Percentiles rank a stretch among this genome's conserved stretches.
Evolutionary conservation across 2,888 invertebrate genomes (phyloP).

Genomic region (Dryadula phaetusa): DNA sequence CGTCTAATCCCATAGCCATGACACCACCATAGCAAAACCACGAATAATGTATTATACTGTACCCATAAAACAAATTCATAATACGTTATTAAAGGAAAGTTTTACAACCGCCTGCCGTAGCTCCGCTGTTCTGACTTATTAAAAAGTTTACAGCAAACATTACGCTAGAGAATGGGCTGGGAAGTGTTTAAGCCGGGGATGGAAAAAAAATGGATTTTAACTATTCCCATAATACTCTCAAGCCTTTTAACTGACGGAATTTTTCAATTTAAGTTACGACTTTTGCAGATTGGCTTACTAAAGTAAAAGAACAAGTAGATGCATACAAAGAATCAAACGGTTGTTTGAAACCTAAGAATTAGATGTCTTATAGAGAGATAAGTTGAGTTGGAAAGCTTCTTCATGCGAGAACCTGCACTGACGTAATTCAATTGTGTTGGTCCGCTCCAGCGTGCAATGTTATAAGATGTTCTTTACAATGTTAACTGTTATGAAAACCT

Average conservation of each 20-base stretch:
- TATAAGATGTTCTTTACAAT: slow-evolving; percentile 2
- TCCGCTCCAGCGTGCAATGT: slow-evolving; percentile 11
- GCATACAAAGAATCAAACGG: slow-evolving; percentile 38
- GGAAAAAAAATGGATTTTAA: slow-evolving; percentile 41
- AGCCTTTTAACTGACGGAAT: slow-evolving; percentile 17
- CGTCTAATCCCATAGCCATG: too few species aligned
- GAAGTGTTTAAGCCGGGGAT: slow-evolving; percentile 40
- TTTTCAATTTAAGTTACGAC: slow-evolving; percentile 22
- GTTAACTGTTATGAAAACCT: slow-evolving; percentile 10
- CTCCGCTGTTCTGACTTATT: slow-evolving; percentile 49
- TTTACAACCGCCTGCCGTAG: slow-evolving; percentile 45
- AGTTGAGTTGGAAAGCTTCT: slow-evolving; percentile 34
- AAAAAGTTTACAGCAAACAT: slow-evolving; percentile 49
- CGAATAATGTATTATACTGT: neutral
- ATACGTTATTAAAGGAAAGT: slow-evolving; percentile 32
- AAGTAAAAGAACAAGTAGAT: slow-evolving; percentile 9
- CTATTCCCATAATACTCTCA: slow-evolving; percentile 35
- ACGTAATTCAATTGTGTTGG: slow-evolving; percentile 26
- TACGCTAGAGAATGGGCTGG: slow-evolving; percentile 38
- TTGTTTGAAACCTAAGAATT: slow-evolving; percentile 27
- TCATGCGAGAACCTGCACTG: slow-evolving; percentile 25
- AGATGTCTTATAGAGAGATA: slow-evolving; percentile 36
- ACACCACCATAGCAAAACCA: too few species aligned
- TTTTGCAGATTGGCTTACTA: slow-evolving; percentile 12
- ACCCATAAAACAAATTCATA: neutral